phyloP scores from a whole-genome alignment of 2,113 vertebrate species.

The Apus apus region DNA sequence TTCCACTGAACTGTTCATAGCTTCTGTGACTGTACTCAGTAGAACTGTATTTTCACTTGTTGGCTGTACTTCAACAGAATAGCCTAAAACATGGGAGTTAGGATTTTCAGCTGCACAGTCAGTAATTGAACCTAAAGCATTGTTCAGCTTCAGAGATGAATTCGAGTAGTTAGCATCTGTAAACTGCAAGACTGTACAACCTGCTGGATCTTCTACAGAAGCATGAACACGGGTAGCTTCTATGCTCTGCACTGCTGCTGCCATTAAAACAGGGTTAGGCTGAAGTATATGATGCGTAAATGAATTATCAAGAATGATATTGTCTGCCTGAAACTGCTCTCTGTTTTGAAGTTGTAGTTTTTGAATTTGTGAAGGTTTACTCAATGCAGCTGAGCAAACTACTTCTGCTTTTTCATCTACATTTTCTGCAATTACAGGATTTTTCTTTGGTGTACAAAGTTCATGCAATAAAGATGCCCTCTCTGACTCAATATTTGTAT shows the following conservation, averaged over 20 bases:
- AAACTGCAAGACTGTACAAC: conserved; percentile 66
- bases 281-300: conserved; percentile 9
- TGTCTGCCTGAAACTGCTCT: not conserved
- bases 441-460: conserved; percentile 49
- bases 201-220: conserved; percentile 30
- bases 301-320: conserved; percentile 14
- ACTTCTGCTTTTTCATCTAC: not conserved
- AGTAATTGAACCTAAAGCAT: conserved; percentile 33
- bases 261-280: conserved; percentile 21
- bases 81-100: conserved; percentile 5
- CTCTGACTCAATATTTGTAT: not conserved
- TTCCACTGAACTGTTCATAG: conserved; percentile 66
- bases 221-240: not conserved
- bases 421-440: conserved; percentile 7
- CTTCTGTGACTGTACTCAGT: conserved; percentile 71
- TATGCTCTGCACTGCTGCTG: conserved; percentile 36
- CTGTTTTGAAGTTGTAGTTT: not conserved
- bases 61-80: conserved; percentile 61
- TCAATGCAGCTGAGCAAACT: not conserved
- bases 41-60: conserved; percentile 67
- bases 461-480: conserved; percentile 30
- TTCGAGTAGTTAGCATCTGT: conserved; percentile 49
- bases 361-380: conserved; percentile 6
- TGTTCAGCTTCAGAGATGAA: conserved; percentile 54
- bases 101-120: conserved; percentile 50